Percentiles rank a stretch among this genome's conserved stretches.
Conservation (phyloP, 2,888 invertebrate genomes). For the Eristalinus sepulchralis region DNA sequence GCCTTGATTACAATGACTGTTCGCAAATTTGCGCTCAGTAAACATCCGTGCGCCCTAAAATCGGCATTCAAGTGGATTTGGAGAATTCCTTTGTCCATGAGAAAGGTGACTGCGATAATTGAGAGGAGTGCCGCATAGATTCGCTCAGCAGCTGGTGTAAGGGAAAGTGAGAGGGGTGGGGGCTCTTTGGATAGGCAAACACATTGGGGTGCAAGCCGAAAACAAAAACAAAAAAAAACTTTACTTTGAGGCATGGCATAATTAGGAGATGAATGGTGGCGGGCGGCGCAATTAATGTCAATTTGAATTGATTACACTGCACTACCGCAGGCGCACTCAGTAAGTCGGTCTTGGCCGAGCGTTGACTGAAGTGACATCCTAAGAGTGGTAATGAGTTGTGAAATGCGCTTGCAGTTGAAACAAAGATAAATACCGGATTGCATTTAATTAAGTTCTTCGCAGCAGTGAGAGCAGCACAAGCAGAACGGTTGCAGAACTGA, state of each 20-base stretch:
- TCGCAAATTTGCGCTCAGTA: slow-evolving; percentile 43
- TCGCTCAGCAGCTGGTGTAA: background rate
- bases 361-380: background rate
- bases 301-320: background rate
- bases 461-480: background rate
- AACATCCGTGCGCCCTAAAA: slow-evolving; percentile 15
- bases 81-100: slow-evolving; percentile 22
- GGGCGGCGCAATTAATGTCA: slow-evolving; percentile 15
- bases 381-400: background rate
- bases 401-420: background rate
- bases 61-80: slow-evolving; percentile 24
- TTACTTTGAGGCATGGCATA: background rate
- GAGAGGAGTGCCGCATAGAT: slow-evolving; percentile 12
- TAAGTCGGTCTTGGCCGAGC: too few species aligned
- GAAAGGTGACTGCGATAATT: slow-evolving; percentile 32
- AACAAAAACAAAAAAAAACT: background rate
- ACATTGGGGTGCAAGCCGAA: too few species aligned
- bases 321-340: background rate
- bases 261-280: slow-evolving; percentile 9
- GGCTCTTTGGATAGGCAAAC: background rate
- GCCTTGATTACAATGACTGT: slow-evolving; percentile 42
- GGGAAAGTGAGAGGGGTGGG: background rate
- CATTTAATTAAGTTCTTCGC: background rate
- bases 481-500: background rate
- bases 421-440: background rate